These are phyloP conservation scores for Lasioglossum figueresi DNA, from an alignment of 2,888 invertebrate species.

Conservation along the genomic window DNA sequence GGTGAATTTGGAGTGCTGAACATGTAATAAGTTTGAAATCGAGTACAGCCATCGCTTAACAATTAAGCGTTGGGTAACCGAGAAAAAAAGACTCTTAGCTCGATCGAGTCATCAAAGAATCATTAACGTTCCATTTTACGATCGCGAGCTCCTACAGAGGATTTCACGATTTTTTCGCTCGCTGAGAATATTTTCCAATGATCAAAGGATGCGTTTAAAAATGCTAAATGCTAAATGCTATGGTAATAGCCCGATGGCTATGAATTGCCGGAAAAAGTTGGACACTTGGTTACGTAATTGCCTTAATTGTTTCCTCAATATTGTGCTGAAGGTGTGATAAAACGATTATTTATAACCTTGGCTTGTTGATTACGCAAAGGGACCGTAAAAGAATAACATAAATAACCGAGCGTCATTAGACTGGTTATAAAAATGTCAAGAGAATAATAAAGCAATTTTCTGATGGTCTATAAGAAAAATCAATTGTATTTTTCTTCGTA, in stretches of 20 bases:
- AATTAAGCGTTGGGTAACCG: background rate
- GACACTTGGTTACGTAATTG: background rate
- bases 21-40: background rate
- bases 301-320: background rate
- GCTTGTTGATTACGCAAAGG: background rate
- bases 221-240: background rate
- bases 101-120: background rate
- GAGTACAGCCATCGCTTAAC: background rate
- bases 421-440: background rate
- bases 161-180: background rate
- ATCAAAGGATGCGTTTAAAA: background rate
- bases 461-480: fast-evolving
- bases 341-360: constrained; percentile 5
- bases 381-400: background rate
- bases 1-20: too few species aligned
- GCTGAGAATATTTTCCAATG: background rate
- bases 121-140: background rate
- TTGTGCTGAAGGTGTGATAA: background rate
- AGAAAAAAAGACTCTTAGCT: background rate
- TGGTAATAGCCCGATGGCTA: background rate
- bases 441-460: background rate
- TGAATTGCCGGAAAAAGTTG: background rate
- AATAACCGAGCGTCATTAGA: background rate
- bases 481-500: background rate
- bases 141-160: background rate